Conservation (phyloP, 2,113 vertebrate species). For the Agelaius tricolor region DNA sequence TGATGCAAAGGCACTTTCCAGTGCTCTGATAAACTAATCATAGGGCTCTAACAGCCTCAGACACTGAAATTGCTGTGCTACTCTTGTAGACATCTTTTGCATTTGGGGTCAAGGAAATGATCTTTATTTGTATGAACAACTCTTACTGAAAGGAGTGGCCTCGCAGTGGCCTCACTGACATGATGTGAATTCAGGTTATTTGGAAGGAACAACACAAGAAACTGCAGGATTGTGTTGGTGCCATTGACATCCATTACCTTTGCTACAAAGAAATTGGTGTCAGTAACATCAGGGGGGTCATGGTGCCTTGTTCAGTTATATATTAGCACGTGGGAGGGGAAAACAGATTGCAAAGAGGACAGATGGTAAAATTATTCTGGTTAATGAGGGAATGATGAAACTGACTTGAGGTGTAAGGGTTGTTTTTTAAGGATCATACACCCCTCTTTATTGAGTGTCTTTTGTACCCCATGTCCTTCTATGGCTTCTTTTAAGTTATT, state of each 20-base stretch:
- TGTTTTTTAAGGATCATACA: background rate
- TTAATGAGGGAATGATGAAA: background rate
- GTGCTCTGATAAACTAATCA: background rate
- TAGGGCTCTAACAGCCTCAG: background rate
- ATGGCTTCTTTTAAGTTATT: background rate
- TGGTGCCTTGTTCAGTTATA: background rate
- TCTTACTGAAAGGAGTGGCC: background rate
- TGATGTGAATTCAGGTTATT: background rate
- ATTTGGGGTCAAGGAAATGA: background rate
- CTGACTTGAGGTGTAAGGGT: background rate
- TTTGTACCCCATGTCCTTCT: background rate
- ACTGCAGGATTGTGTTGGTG: background rate
- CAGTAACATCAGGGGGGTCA: background rate
- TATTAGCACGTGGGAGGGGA: background rate
- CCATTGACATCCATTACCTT: background rate
- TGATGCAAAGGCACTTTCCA: background rate
- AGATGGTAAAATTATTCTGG: accelerated
- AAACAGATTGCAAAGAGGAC: background rate
- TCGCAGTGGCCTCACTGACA: background rate
- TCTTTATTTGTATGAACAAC: background rate
- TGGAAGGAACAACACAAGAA: background rate
- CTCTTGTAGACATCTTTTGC: background rate
- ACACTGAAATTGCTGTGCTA: background rate
- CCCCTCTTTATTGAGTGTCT: background rate
- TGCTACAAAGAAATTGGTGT: background rate